Evolutionary conservation across 2,888 invertebrate species (phyloP), one percentile per base, ranked within the genome.

Genomic region (Drosophila picticornis): DNA sequence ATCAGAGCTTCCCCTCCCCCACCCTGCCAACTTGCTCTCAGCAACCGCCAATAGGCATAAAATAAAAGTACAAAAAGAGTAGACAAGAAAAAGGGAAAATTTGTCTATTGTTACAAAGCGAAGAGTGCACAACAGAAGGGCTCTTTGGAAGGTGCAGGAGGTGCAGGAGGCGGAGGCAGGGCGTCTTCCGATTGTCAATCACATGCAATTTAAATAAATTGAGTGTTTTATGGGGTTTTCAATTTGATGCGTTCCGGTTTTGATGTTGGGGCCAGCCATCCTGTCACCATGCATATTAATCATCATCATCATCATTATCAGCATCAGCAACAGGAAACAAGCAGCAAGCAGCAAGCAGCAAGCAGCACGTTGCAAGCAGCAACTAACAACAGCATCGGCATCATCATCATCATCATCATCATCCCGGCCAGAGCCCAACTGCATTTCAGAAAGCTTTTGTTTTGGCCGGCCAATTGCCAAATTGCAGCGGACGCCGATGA

Each of bases 181-280:
- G 65, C 61, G 66, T 43, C 63, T 51, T 75, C 79, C 80, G 77
- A 82, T 90, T 86, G 91, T 90, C 88, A 88, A 90, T 90, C 91
- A 88, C 81, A 82, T 84, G 90, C 88, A 90, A 88, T 88, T 88
- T 88, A 90, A 83, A 90, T 84, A 90, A 90, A 90, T 88, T 87
- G 88, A 90, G 91, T 88, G 90, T 90, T 88, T 90, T 88, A 90
- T 90, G 88, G 77, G 88, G 75, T 88, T 90, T 90, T 90, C 91
- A 90, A 88, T 90, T 90, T 89, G 78, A 80, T 75, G 79, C 69
- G 69, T 53, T 66, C 53, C 58, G 32, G 10, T 50, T 19, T 32
- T 29, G 10, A 27, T n/a, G 31, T 51, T 38, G 38, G 36, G 27
- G 40, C 29, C 46, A 11, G 22, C 31, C n/a, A 43, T 22, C 29